Percentiles rank a stretch among this genome's conserved stretches.
These are phyloP conservation scores for Gallinago media DNA, from an alignment of 2,113 vertebrate species.

Conservation along the genomic window DNA sequence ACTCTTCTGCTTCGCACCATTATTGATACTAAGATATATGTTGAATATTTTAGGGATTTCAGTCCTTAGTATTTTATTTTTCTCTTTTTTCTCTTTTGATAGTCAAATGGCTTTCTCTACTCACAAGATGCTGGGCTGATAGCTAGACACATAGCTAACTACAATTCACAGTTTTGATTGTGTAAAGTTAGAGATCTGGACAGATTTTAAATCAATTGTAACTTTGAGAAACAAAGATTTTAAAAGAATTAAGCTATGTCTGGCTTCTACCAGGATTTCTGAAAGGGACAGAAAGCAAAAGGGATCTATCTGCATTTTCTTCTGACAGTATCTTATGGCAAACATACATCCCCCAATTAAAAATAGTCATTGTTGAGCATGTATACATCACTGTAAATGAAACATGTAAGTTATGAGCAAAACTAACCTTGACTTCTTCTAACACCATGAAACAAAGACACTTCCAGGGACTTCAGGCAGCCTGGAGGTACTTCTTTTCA, in stretches of 20 bases:
- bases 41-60: background rate
- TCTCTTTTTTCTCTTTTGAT: background rate
- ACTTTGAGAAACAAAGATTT: background rate
- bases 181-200: background rate
- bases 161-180: background rate
- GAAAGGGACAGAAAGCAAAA: background rate
- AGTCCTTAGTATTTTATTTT: background rate
- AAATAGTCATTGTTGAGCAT: background rate
- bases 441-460: background rate
- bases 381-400: background rate
- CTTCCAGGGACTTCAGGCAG: background rate
- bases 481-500: background rate
- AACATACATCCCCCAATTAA: accelerated
- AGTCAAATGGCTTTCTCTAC: background rate
- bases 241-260: background rate
- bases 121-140: background rate
- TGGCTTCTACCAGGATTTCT: background rate
- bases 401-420: background rate
- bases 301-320: background rate
- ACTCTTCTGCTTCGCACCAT: background rate
- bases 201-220: background rate
- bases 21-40: background rate
- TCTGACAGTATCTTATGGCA: background rate
- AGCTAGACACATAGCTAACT: background rate
- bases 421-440: background rate